Evolutionary conservation across 2,888 invertebrate genomes (phyloP).

Genomic region (Alloplasta piceator): DNA sequence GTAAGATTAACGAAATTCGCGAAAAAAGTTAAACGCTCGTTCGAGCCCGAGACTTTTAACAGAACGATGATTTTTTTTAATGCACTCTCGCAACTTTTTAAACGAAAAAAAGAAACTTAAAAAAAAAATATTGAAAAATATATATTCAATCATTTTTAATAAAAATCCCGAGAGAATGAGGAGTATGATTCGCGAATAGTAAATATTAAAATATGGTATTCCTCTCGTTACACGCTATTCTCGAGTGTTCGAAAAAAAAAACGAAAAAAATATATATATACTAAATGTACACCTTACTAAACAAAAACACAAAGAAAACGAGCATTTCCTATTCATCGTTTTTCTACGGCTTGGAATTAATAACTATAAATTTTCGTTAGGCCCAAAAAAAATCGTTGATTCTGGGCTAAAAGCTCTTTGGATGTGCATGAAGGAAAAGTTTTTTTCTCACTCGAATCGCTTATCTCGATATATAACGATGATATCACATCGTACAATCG

Average conservation of each 20-base stretch:
- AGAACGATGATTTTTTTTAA: not conserved
- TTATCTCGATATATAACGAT: not conserved
- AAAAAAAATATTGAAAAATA: not conserved
- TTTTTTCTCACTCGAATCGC: not conserved
- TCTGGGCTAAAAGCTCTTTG: too few relatives aligned
- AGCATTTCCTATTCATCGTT: too few relatives aligned
- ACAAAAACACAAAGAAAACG: too few relatives aligned
- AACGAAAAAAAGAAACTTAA: not conserved
- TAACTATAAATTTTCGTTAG: too few relatives aligned
- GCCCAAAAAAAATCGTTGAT: too few relatives aligned
- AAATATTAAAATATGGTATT: conserved; percentile 13
- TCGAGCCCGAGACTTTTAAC: not conserved
- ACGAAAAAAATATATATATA: conserved; percentile 4
- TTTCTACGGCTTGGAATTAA: too few relatives aligned
- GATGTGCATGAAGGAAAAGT: not conserved
- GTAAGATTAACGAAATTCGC: not conserved
- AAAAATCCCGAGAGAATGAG: conserved; percentile 4
- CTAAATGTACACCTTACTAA: not conserved
- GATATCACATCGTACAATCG: not conserved
- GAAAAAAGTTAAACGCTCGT: not conserved
- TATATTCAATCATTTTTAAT: conserved; percentile 21
- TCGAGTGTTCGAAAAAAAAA: conserved; percentile 31
- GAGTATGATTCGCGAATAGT: not conserved
- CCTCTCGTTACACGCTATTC: not conserved
- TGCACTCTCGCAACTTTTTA: conserved; percentile 9